Conservation (phyloP, 2,888 invertebrate species). For the Antheraea assamensis region DNA sequence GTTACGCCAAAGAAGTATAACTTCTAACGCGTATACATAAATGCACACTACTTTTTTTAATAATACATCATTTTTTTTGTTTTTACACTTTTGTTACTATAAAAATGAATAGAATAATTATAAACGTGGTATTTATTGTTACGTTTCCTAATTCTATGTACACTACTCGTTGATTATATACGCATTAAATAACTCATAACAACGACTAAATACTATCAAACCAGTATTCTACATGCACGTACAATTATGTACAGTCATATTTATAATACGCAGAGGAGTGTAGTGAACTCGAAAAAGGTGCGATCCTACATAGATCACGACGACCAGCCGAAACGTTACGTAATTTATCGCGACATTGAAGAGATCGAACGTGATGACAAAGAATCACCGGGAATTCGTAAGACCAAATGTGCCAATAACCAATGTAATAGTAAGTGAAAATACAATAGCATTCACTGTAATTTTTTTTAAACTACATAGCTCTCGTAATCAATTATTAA, state of each 20-base stretch:
- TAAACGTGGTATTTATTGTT: too few species aligned
- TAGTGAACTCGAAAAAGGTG: neutral
- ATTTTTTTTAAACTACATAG: neutral
- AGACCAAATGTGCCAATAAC: neutral
- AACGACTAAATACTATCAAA: neutral
- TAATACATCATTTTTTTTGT: too few species aligned
- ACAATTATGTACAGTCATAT: neutral
- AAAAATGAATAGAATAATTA: too few species aligned
- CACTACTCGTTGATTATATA: neutral
- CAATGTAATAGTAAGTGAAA: neutral
- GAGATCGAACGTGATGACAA: neutral
- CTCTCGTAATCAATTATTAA: neutral
- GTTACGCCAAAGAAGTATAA: too few species aligned
- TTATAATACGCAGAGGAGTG: neutral
- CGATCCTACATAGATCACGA: neutral
- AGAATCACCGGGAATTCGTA: neutral
- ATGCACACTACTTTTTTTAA: too few species aligned
- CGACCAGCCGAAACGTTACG: neutral
- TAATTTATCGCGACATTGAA: neutral
- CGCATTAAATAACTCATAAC: neutral
- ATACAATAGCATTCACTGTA: neutral
- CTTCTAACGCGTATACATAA: too few species aligned
- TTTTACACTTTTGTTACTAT: too few species aligned
- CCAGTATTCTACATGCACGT: neutral
- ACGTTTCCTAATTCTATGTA: too few species aligned